These are phyloP conservation scores for Pecten maximus DNA, from an alignment of 2,888 invertebrate species.

Conservation along the genomic window DNA sequence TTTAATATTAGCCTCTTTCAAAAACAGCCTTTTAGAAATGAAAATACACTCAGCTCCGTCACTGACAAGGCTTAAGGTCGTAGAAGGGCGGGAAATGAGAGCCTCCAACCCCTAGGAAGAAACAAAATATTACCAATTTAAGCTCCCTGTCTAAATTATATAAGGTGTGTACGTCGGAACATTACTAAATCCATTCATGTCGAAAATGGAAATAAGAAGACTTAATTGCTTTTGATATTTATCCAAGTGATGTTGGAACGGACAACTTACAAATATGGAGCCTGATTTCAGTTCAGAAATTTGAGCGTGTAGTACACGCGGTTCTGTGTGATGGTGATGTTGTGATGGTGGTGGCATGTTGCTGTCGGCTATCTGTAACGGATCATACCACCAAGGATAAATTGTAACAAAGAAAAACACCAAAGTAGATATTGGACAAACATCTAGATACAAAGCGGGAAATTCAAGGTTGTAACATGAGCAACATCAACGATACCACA, in stretches of 20 bases:
- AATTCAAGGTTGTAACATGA: too few relatives aligned
- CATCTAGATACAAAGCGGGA: too few relatives aligned
- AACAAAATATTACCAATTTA: background rate
- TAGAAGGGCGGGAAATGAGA: constrained; percentile 64
- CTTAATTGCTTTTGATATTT: background rate
- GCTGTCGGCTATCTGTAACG: background rate
- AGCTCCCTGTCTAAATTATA: too few relatives aligned
- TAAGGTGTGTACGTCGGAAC: too few relatives aligned
- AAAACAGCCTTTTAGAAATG: constrained; percentile 72
- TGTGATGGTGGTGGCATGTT: background rate
- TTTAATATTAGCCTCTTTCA: constrained; percentile 72
- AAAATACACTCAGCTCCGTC: constrained; percentile 75
- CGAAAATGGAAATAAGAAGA: background rate
- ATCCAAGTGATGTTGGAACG: background rate
- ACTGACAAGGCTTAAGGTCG: constrained; percentile 69
- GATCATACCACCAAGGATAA: background rate
- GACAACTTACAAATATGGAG: constrained; percentile 71
- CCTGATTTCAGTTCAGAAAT: constrained; percentile 68
- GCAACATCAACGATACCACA: too few relatives aligned
- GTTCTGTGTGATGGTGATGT: constrained; percentile 36
- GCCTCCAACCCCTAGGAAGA: constrained; percentile 71
- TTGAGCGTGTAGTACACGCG: constrained; percentile 57
- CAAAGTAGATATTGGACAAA: too few relatives aligned
- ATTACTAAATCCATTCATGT: background rate
- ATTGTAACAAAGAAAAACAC: too few relatives aligned